A percentile compares a stretch with the other conserved stretches of the same genome.
Evolutionary conservation across 2,113 vertebrate species (phyloP).

Genomic region (Nesoenas mayeri): DNA sequence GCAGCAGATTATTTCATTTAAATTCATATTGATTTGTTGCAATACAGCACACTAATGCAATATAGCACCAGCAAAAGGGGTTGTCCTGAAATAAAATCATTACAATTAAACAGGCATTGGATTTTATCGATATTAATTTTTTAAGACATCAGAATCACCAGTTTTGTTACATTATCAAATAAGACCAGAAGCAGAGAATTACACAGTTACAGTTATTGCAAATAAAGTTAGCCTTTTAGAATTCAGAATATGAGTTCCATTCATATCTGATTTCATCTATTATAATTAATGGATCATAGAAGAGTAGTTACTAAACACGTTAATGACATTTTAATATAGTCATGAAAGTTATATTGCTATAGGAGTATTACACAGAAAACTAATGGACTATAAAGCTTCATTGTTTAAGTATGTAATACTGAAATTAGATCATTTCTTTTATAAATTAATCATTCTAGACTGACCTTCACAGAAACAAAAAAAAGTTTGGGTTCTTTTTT

Average conservation of each 20-base stretch:
- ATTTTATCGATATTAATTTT: background rate
- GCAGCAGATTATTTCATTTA: background rate
- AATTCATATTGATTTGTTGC: background rate
- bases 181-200: background rate
- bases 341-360: background rate
- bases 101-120: background rate
- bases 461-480: background rate
- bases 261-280: background rate
- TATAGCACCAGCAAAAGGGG: background rate
- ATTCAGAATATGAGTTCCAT: background rate
- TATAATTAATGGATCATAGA: slow-evolving; percentile 28
- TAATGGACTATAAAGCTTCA: background rate
- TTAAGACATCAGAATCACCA: background rate
- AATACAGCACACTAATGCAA: background rate
- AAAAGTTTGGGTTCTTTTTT: background rate
- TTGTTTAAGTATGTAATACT: background rate
- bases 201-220: background rate
- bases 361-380: background rate
- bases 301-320: slow-evolving; percentile 27
- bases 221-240: background rate
- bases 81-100: background rate
- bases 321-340: slow-evolving; percentile 1
- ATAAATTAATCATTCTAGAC: background rate
- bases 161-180: background rate
- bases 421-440: background rate